Percentiles rank a stretch among this genome's conserved stretches.
Evolutionary conservation across 2,797 vertebrate genomes (phyloP).

Genomic region (Thalassophryne amazonica): DNA sequence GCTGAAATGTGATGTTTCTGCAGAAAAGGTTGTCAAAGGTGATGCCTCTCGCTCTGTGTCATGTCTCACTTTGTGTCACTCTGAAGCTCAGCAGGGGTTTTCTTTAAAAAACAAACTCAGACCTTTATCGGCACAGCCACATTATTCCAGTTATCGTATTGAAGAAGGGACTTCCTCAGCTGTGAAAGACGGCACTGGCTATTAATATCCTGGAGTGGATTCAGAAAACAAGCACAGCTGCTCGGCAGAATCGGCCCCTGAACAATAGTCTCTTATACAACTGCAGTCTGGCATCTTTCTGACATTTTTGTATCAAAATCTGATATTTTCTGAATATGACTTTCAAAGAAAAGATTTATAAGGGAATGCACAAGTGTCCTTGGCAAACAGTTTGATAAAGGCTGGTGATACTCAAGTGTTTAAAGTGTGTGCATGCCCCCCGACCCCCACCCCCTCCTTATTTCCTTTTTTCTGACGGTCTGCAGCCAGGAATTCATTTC

Average conservation of each 20-base stretch:
- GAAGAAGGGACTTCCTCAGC: slow-evolving; percentile 41
- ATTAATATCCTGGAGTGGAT: slow-evolving; percentile 53
- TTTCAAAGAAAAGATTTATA: slow-evolving; percentile 30
- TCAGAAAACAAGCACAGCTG: slow-evolving; percentile 56
- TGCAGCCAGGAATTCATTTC: no score
- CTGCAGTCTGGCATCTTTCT: slow-evolving; percentile 4
- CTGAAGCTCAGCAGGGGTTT: neutral
- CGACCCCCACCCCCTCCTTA: no score
- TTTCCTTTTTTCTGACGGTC: neutral
- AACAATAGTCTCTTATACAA: slow-evolving; percentile 62
- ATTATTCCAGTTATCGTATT: slow-evolving; percentile 6
- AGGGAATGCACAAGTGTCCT: slow-evolving; percentile 20
- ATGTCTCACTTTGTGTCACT: neutral
- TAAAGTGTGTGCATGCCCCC: slow-evolving; percentile 45
- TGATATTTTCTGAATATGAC: slow-evolving; percentile 37
- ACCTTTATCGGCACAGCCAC: neutral
- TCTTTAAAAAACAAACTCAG: neutral
- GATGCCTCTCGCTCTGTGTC: neutral
- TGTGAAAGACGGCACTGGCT: slow-evolving; percentile 25
- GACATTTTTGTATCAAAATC: slow-evolving; percentile 29
- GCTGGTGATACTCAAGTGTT: slow-evolving; percentile 48
- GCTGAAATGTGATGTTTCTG: neutral
- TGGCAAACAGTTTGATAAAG: slow-evolving; percentile 34
- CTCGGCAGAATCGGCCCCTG: slow-evolving; percentile 31
- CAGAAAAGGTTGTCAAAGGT: neutral